Percentiles rank a stretch among this genome's conserved stretches.
Evolutionary conservation across 2,113 vertebrate genomes (phyloP).

Genomic region (Embiotoca jacksoni): DNA sequence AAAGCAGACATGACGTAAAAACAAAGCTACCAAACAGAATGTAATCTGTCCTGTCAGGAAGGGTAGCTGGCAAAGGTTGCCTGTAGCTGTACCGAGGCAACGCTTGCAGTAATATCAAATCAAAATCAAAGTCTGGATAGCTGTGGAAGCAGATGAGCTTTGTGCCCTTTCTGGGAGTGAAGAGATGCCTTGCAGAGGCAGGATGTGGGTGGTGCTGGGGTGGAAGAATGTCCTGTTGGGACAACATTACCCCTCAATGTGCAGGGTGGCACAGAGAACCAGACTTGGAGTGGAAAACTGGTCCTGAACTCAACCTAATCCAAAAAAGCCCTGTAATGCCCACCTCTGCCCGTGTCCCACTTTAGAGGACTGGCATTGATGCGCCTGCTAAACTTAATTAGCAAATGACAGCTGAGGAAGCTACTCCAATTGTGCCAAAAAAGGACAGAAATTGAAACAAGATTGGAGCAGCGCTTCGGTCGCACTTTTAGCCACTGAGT

Average conservation of each 20-base stretch:
- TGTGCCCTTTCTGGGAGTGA: slow-evolving; percentile 62
- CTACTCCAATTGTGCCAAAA: slow-evolving; percentile 73
- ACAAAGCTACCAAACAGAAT: slow-evolving; percentile 51
- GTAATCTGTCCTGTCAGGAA: slow-evolving; percentile 28
- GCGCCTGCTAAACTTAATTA: slow-evolving; percentile 71
- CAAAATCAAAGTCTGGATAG: slow-evolving; percentile 34
- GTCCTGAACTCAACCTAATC: slow-evolving; percentile 72
- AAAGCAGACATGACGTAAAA: background rate
- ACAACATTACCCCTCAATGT: slow-evolving; percentile 68
- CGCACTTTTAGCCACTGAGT: slow-evolving; percentile 32
- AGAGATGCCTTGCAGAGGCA: slow-evolving; percentile 49
- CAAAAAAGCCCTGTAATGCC: slow-evolving; percentile 75
- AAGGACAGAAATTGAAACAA: slow-evolving; percentile 58
- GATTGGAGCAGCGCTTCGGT: slow-evolving; percentile 42
- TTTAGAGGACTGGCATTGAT: slow-evolving; percentile 56
- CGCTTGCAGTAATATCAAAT: slow-evolving; percentile 8
- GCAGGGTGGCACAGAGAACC: slow-evolving; percentile 69
- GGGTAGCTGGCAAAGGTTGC: background rate
- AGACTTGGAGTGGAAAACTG: slow-evolving; percentile 84
- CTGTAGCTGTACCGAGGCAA: slow-evolving; percentile 4
- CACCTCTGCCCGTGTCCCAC: slow-evolving; percentile 55
- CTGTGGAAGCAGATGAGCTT: slow-evolving; percentile 52
- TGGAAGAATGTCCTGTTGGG: slow-evolving; percentile 74
- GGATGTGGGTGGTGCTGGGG: slow-evolving; percentile 46
- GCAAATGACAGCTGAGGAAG: slow-evolving; percentile 74